A percentile compares a stretch with the other conserved stretches of the same genome.
phyloP scores from a whole-genome alignment of 2,113 vertebrate species.

The Hemiprocne comata region DNA sequence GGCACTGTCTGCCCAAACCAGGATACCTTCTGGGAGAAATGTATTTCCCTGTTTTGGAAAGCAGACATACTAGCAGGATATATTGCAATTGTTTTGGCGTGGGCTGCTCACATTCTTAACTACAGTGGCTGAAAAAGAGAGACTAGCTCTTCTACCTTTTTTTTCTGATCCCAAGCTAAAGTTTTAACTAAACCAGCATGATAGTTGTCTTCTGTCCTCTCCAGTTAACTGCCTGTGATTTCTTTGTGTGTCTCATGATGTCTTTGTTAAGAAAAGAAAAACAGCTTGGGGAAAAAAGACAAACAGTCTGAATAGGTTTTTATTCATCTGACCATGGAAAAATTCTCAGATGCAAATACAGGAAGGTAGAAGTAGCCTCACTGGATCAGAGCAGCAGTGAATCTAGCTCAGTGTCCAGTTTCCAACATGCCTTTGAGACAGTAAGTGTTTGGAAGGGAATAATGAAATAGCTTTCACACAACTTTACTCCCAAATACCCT shows the following conservation, averaged over 20 bases:
- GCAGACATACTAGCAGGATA: neutral
- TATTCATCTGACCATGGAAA: neutral
- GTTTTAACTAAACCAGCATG: conserved; percentile 62
- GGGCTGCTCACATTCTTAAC: conserved; percentile 66
- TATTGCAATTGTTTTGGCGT: conserved; percentile 17
- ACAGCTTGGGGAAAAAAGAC: neutral
- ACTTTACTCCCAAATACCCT: neutral
- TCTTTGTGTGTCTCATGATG: neutral
- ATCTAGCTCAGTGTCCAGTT: neutral
- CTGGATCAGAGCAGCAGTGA: neutral
- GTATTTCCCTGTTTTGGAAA: conserved; percentile 49
- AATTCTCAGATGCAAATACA: neutral
- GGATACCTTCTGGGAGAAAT: neutral
- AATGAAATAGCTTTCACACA: neutral
- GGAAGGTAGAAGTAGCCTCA: neutral
- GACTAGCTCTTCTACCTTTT: conserved; percentile 14
- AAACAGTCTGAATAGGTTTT: neutral
- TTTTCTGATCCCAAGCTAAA: conserved; percentile 14
- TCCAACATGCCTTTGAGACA: neutral
- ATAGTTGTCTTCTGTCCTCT: conserved; percentile 12
- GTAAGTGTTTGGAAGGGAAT: neutral
- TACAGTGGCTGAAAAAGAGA: conserved; percentile 74
- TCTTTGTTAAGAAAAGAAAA: conserved; percentile 12
- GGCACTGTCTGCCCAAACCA: neutral
- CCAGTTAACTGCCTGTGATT: neutral